These are phyloP conservation scores for Diabrotica virgifera DNA, from an alignment of 1,140 invertebrate species.

Conservation along the genomic window DNA sequence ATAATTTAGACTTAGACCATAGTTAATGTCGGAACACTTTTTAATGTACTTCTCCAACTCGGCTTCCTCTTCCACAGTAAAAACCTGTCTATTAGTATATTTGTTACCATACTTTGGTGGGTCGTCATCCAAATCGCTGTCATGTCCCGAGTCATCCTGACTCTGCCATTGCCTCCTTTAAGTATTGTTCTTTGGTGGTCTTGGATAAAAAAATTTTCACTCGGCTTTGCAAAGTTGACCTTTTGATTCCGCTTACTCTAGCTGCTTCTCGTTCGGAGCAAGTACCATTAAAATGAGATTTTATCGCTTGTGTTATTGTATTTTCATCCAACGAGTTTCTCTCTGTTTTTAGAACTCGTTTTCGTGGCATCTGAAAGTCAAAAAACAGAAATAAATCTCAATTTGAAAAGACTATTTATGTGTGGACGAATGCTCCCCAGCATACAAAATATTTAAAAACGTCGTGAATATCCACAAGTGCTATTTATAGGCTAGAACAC, in stretches of 20 bases:
- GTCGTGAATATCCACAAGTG: too few species aligned
- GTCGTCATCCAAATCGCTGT: slow-evolving; percentile 5
- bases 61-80: slow-evolving; percentile 26
- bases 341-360: not conserved
- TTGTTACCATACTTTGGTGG: slow-evolving; percentile 13
- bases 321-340: not conserved
- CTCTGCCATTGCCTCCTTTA: not conserved
- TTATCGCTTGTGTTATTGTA: not conserved
- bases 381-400: too few species aligned
- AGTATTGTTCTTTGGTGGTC: not conserved
- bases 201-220: not conserved
- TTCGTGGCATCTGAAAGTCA: not conserved
- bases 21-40: too few species aligned
- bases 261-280: not conserved
- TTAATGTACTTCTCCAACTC: too few species aligned
- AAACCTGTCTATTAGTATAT: slow-evolving; percentile 25
- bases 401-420: too few species aligned
- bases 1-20: too few species aligned
- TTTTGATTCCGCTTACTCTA: not conserved
- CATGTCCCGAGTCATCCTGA: not conserved
- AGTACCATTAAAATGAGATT: not conserved
- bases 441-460: too few species aligned
- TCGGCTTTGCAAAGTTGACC: not conserved
- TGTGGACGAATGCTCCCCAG: too few species aligned
- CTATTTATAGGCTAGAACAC: too few species aligned